These are phyloP conservation scores for Odontamblyopus lacepedii DNA, from an alignment of 2,797 vertebrate species.

Conservation along the genomic window DNA sequence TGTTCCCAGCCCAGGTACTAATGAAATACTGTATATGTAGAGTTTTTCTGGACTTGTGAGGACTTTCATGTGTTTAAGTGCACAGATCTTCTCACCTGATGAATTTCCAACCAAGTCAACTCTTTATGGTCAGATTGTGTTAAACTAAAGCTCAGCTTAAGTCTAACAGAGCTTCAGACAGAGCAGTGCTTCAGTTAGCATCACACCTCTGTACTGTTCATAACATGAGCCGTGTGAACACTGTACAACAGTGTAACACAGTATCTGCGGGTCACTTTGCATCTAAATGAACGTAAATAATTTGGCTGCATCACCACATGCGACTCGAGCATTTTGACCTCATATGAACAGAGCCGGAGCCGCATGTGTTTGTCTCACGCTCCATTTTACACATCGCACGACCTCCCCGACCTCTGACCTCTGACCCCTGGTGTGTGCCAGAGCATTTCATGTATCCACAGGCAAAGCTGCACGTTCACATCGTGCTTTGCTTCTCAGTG, in stretches of 20 bases:
- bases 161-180: too few species aligned
- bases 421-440: constrained; percentile 44
- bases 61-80: too few species aligned
- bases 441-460: constrained; percentile 41
- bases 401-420: constrained; percentile 43
- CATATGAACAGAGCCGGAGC: background rate
- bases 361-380: constrained; percentile 1
- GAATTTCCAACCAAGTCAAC: too few species aligned
- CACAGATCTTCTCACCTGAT: too few species aligned
- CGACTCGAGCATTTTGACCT: background rate
- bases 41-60: too few species aligned
- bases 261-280: background rate
- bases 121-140: too few species aligned
- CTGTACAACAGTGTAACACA: background rate
- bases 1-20: too few species aligned
- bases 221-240: too few species aligned
- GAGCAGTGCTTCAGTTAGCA: too few species aligned
- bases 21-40: too few species aligned
- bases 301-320: background rate
- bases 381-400: constrained; percentile 17
- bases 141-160: too few species aligned
- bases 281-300: background rate
- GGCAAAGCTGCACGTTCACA: constrained; percentile 58
- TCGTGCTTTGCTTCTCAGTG: constrained; percentile 56
- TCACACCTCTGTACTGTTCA: too few species aligned